Evolutionary conservation across 2,888 invertebrate genomes (phyloP).

Genomic region (Callosobruchus maculatus): DNA sequence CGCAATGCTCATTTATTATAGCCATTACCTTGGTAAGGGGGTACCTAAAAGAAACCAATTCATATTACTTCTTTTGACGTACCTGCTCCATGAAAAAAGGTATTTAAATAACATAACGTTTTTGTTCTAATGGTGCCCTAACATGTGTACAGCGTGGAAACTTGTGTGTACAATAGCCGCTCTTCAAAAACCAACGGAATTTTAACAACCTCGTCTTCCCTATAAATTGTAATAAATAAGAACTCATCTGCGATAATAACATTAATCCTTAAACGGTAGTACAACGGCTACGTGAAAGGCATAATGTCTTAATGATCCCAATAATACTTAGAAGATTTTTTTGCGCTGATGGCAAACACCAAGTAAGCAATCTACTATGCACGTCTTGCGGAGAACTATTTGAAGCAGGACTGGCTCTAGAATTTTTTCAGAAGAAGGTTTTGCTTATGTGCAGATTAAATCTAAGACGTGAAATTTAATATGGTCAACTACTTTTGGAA

Average conservation of each 20-base stretch:
- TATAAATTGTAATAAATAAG: slow-evolving; percentile 21
- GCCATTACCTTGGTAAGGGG: no score
- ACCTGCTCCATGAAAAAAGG: background rate
- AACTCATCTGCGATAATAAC: slow-evolving; percentile 19
- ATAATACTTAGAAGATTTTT: slow-evolving; percentile 22
- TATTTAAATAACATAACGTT: background rate
- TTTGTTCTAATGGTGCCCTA: background rate
- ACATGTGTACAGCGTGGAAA: background rate
- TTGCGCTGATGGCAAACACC: background rate
- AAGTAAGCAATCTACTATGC: background rate
- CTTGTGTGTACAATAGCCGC: background rate
- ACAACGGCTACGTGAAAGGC: slow-evolving; percentile 20
- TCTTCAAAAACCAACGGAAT: background rate
- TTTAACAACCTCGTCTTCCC: background rate
- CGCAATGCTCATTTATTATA: no score
- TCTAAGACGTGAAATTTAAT: no score
- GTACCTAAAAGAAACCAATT: no score
- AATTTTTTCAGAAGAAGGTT: background rate
- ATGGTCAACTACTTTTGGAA: no score
- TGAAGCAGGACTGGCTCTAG: background rate
- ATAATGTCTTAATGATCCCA: slow-evolving; percentile 31
- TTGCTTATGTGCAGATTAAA: background rate
- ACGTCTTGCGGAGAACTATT: background rate
- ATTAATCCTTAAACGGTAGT: slow-evolving; percentile 17
- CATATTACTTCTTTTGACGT: no score